Evolutionary conservation across 2,797 vertebrate genomes (phyloP).

Genomic region (Sebastes umbrosus): DNA sequence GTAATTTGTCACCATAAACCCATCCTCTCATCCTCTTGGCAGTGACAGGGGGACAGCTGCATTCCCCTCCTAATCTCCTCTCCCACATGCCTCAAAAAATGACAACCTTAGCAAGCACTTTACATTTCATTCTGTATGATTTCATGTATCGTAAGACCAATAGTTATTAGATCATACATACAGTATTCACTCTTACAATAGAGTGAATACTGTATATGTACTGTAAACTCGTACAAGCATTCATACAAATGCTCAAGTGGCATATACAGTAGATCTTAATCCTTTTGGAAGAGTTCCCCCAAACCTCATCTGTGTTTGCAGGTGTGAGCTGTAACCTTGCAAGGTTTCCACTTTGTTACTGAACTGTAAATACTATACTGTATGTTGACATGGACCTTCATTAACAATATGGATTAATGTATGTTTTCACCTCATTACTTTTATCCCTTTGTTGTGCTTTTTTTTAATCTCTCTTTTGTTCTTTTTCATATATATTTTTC

Average conservation of each 20-base stretch:
- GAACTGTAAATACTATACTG: not conserved
- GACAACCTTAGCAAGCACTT: slow-evolving; percentile 25
- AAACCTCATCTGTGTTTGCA: not conserved
- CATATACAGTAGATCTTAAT: slow-evolving; percentile 2
- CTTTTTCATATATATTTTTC: not conserved
- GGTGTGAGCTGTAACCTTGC: slow-evolving; percentile 22
- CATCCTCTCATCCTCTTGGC: slow-evolving; percentile 43
- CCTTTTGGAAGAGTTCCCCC: not conserved
- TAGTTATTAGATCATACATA: not conserved
- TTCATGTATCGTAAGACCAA: not conserved
- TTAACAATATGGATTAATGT: slow-evolving; percentile 10
- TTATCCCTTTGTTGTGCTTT: not conserved
- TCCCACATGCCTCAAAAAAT: slow-evolving; percentile 16
- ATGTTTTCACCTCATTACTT: not conserved
- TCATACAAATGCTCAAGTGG: not conserved
- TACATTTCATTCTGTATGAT: slow-evolving; percentile 28
- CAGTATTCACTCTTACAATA: not conserved
- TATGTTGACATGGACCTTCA: not conserved
- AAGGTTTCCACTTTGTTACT: slow-evolving; percentile 7
- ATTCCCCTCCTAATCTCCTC: slow-evolving; percentile 39
- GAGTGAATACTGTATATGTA: not conserved
- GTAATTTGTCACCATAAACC: slow-evolving; percentile 61
- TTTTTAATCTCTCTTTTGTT: not conserved
- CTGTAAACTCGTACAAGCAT: not conserved
- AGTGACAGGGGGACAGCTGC: slow-evolving; percentile 35